Evolutionary conservation across 2,113 vertebrate genomes (phyloP), one percentile per base, ranked within the genome.

Genomic region (Brachirus orientalis): DNA sequence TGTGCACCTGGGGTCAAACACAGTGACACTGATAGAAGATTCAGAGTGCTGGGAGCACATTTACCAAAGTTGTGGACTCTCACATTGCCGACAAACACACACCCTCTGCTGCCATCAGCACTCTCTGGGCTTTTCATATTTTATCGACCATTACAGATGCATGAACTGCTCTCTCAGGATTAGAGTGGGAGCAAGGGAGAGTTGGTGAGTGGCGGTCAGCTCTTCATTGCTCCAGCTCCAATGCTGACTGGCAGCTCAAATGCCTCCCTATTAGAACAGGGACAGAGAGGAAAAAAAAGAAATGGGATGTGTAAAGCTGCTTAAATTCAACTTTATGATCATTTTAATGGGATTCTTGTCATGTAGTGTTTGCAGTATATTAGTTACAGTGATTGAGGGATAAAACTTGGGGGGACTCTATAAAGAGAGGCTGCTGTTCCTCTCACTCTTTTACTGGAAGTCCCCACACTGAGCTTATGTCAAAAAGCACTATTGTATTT

Each of bases 141-240:
- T 84, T 69, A 87, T 83, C 67, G 59, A 69, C 70, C 64, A 76
- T 90, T 83, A 90, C 47, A 41, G 63, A 87, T 88, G 74, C 73
- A 86, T 63, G 82, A 84, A 78, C 69, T 78, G 67, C 84, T 83
- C 77, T 85, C 77, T 61, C 69, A 50, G 79, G 79, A 79, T 84
- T 78, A 81, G 69, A 58, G 47, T 50, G 54, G 64, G 72, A 46
- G 61, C 7, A 55, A 62, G 36, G 41, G 38, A 45, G 36, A 63
- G 55, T 78, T 62, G 18, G 68, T 33, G 60, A 69, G 50, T 14
- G n/a, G 45, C 6, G 1, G 43, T 9, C 16, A 18, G 48, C 51
- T 57, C 60, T 71, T 83, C 62, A 75, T 77, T n/a, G 10, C 67
- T 46, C 65, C 63, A 55, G 51, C 47, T 59, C 50, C 52, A 52